These are phyloP conservation scores for Drosophila mercatorum DNA, from an alignment of 2,888 invertebrate species.

Conservation along the genomic window DNA sequence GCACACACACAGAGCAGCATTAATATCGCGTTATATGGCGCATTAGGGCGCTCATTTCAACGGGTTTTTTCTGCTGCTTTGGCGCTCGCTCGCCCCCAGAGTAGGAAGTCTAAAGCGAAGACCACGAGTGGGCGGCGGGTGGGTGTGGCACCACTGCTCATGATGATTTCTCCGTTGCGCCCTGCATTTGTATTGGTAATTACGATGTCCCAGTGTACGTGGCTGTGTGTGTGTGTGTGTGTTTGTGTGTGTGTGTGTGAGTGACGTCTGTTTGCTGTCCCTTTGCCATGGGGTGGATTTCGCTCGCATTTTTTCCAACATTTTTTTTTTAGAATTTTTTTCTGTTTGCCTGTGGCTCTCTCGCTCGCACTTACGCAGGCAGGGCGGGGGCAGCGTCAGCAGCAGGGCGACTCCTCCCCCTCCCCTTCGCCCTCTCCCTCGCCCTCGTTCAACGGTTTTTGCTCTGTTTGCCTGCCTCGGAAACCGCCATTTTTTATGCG, in stretches of 20 bases:
- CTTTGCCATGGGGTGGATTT: slow-evolving; percentile 71
- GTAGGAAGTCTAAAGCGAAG: slow-evolving; percentile 48
- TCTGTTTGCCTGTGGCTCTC: slow-evolving; percentile 31
- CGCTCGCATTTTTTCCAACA: slow-evolving; percentile 42
- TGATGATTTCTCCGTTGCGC: slow-evolving; percentile 60
- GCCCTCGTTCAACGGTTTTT: slow-evolving; percentile 39
- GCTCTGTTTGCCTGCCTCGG: slow-evolving; percentile 68
- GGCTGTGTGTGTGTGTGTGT: slow-evolving; percentile 12
- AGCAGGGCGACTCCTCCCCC: slow-evolving; percentile 13
- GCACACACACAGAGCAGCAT: slow-evolving; percentile 24
- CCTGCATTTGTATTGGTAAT: slow-evolving; percentile 75
- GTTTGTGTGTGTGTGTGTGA: slow-evolving; percentile 28
- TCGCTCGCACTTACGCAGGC: slow-evolving; percentile 30
- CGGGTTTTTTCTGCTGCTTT: slow-evolving; percentile 22
- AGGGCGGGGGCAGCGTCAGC: slow-evolving; percentile 9
- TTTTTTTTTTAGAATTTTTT: slow-evolving; percentile 54
- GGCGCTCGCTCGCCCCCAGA: slow-evolving; percentile 21
- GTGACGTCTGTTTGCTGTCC: slow-evolving; percentile 73
- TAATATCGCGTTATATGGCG: slow-evolving; percentile 68
- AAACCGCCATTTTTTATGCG: slow-evolving; percentile 79
- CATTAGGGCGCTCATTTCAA: slow-evolving; percentile 72
- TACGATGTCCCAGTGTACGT: slow-evolving; percentile 42
- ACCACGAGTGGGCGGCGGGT: slow-evolving; percentile 7
- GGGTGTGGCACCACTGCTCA: slow-evolving; percentile 21
- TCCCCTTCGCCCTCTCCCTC: neutral